phyloP scores from a whole-genome alignment of 1,140 invertebrate species.

The Charaxes varanes region DNA sequence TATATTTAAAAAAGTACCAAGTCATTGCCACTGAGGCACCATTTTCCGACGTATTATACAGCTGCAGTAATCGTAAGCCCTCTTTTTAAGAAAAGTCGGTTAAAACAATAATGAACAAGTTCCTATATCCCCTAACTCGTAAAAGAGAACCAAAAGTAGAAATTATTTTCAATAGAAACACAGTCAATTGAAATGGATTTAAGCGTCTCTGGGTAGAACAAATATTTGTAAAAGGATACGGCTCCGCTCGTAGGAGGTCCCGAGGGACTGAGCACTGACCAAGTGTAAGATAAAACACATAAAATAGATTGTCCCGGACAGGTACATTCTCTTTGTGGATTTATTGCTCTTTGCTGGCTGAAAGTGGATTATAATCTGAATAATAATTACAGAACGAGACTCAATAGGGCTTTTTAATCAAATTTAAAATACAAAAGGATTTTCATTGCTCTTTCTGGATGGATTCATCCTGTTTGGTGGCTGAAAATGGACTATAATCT shows the following conservation, averaged over 20 bases:
- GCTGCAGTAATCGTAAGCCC: too few species aligned
- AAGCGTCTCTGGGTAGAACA: constrained; percentile 11
- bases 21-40: too few species aligned
- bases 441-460: neutral
- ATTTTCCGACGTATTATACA: too few species aligned
- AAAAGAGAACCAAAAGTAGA: too few species aligned
- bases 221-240: constrained; percentile 22
- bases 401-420: neutral
- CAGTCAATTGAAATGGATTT: constrained; percentile 27
- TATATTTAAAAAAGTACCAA: too few species aligned
- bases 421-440: neutral
- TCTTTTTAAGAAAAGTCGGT: too few species aligned
- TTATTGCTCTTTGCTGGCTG: constrained; percentile 13
- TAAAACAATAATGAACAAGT: too few species aligned
- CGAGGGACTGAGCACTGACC: constrained; percentile 15
- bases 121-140: too few species aligned
- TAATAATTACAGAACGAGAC: constrained; percentile 6
- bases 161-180: too few species aligned
- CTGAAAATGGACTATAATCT: constrained; percentile 20
- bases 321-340: constrained; percentile 16
- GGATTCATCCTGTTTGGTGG: constrained; percentile 8
- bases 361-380: constrained; percentile 20
- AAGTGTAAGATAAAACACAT: constrained; percentile 20
- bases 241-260: constrained; percentile 12
- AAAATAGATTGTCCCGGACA: constrained; percentile 19